Conservation (phyloP, 2,888 invertebrate species). For the Eilema depressum region DNA sequence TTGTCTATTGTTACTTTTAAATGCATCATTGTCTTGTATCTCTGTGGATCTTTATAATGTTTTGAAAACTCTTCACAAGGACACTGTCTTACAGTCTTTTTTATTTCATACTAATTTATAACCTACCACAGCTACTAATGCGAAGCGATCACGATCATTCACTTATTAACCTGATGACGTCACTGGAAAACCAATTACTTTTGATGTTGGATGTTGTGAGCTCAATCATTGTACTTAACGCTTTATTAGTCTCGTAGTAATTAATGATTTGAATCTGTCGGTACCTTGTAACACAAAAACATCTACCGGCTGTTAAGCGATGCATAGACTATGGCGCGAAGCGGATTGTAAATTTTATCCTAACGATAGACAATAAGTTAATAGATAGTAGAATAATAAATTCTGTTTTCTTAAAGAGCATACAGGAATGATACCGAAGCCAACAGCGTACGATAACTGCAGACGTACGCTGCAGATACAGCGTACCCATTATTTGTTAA, state of each 20-base stretch:
- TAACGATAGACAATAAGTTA: too few relatives aligned
- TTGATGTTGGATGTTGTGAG: not conserved
- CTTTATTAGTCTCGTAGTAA: conserved; percentile 1
- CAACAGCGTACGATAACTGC: too few relatives aligned
- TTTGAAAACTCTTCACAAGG: not conserved
- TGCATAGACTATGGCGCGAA: not conserved
- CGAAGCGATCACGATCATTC: not conserved
- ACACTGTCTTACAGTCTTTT: not conserved
- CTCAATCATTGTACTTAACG: not conserved
- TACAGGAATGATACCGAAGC: too few relatives aligned
- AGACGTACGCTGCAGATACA: too few relatives aligned
- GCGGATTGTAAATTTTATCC: not conserved
- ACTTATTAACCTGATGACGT: not conserved
- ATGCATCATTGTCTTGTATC: not conserved
- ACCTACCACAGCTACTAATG: not conserved
- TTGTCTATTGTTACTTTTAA: not conserved
- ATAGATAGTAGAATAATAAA: too few relatives aligned
- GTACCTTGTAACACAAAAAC: not conserved
- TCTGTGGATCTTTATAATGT: not conserved
- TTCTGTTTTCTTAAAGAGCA: too few relatives aligned
- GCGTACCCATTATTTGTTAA: too few relatives aligned
- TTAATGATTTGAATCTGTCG: not conserved
- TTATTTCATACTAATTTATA: not conserved
- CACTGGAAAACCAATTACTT: not conserved
- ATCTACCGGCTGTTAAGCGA: not conserved